Percentiles rank a stretch among this genome's conserved stretches.
Conservation (phyloP, 2,888 invertebrate genomes). For the Macrosoma leucophasiata region DNA sequence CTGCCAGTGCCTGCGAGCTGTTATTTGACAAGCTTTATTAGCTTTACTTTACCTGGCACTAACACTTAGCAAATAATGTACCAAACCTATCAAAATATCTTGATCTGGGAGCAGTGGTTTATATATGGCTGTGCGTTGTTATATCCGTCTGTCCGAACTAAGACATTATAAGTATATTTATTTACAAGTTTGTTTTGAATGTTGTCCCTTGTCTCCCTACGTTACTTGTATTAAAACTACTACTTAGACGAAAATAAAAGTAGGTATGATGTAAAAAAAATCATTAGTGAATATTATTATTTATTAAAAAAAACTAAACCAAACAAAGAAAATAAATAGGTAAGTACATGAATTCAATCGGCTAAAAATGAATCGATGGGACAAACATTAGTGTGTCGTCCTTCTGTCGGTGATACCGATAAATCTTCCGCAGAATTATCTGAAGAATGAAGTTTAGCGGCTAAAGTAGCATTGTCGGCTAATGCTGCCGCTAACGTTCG, state of each 20-base stretch:
- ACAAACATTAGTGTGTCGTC: constrained; percentile 36
- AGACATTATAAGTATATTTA: too few relatives aligned
- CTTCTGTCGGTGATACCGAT: constrained; percentile 18
- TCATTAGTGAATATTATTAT: constrained; percentile 1
- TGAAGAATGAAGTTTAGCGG: constrained; percentile 37
- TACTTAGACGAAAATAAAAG: neutral
- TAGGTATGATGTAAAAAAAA: neutral
- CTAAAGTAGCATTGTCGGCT: constrained; percentile 50
- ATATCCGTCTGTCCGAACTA: too few relatives aligned
- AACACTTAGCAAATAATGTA: too few relatives aligned
- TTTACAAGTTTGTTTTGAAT: too few relatives aligned
- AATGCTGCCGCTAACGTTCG: constrained; percentile 51
- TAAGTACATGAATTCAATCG: constrained; percentile 47
- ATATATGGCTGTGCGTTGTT: too few relatives aligned
- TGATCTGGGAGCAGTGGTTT: too few relatives aligned
- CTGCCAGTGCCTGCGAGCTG: constrained; percentile 39
- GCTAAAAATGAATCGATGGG: constrained; percentile 61
- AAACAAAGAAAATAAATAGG: too few relatives aligned
- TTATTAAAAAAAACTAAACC: too few relatives aligned
- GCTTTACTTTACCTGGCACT: neutral
- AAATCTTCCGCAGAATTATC: constrained; percentile 32
- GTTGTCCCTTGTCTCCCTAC: too few relatives aligned
- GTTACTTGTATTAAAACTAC: too few relatives aligned
- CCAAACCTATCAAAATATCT: too few relatives aligned
- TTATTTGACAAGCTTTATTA: constrained; percentile 20